Evolutionary conservation across 2,113 vertebrate species (phyloP).

Genomic region (Symphodus melops): DNA sequence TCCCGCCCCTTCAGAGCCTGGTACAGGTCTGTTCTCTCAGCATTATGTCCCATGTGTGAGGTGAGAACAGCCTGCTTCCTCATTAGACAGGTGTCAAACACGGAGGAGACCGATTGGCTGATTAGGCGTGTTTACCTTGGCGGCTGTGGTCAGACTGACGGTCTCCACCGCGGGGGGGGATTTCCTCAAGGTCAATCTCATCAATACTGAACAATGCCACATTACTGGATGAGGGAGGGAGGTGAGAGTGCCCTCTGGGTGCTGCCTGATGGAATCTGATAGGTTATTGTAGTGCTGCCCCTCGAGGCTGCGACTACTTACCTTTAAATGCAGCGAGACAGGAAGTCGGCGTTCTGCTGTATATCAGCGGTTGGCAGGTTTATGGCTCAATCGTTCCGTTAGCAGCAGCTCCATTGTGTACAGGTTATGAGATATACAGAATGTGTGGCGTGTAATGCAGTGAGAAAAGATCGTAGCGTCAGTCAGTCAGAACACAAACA

Average conservation of each 20-base stretch:
- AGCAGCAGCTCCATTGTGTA: conserved; percentile 66
- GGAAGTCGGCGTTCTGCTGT: conserved; percentile 69
- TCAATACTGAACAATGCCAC: conserved; percentile 75
- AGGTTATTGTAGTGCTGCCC: conserved; percentile 58
- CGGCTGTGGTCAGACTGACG: conserved; percentile 67
- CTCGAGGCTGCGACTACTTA: conserved; percentile 50
- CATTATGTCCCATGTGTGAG: conserved; percentile 46
- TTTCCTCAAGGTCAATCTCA: conserved; percentile 76
- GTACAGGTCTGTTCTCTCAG: conserved; percentile 60
- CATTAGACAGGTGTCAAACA: conserved; percentile 60
- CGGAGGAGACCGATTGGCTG: conserved; percentile 52
- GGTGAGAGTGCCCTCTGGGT: conserved; percentile 46
- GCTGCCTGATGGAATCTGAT: conserved; percentile 67
- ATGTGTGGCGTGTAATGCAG: not conserved
- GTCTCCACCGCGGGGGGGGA: conserved; percentile 67
- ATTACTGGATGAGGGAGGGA: conserved; percentile 29
- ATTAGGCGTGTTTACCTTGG: conserved; percentile 79
- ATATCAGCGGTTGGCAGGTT: conserved; percentile 71
- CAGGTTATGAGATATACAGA: conserved; percentile 39
- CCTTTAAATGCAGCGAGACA: conserved; percentile 46
- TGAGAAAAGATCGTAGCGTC: conserved; percentile 13
- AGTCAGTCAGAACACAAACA: conserved; percentile 19
- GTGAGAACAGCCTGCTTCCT: conserved; percentile 26
- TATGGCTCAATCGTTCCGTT: conserved; percentile 54
- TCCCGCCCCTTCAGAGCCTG: conserved; percentile 51